These are phyloP conservation scores for Hypomesus transpacificus DNA, from an alignment of 2,113 vertebrate genomes.

Conservation along the genomic window DNA sequence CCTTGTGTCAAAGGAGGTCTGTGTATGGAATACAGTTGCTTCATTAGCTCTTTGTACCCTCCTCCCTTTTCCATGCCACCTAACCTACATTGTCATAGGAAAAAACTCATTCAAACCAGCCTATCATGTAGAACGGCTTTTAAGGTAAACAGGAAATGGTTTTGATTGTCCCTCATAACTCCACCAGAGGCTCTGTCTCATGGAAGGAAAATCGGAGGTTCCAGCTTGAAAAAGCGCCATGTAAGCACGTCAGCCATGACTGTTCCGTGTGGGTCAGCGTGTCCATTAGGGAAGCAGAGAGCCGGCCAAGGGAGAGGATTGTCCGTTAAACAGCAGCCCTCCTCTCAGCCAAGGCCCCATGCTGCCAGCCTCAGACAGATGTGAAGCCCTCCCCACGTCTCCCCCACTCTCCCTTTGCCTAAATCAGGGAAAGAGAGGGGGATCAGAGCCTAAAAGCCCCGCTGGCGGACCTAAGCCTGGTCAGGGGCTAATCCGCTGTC, in stretches of 20 bases:
- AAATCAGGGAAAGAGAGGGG: slow-evolving; percentile 46
- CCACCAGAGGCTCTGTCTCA: neutral
- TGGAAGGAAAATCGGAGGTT: neutral
- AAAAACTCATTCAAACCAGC: too few species aligned
- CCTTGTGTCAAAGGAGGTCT: slow-evolving; percentile 28
- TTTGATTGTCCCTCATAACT: neutral
- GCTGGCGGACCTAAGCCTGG: slow-evolving; percentile 44
- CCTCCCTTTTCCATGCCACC: neutral
- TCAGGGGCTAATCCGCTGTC: slow-evolving; percentile 55
- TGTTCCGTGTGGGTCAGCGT: neutral
- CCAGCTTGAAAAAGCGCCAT: neutral
- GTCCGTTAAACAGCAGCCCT: slow-evolving; percentile 10
- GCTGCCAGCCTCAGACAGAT: slow-evolving; percentile 46
- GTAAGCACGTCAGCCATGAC: neutral
- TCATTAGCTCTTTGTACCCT: neutral
- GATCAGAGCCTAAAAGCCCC: slow-evolving; percentile 39
- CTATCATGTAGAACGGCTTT: too few species aligned
- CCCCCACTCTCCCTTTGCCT: slow-evolving; percentile 25
- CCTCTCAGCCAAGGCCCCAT: slow-evolving; percentile 26
- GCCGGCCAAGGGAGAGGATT: slow-evolving; percentile 19
- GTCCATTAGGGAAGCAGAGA: slow-evolving; percentile 35
- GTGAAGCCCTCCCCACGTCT: slow-evolving; percentile 49
- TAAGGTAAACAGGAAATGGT: neutral
- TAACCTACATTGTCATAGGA: neutral
- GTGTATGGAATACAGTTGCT: neutral